Base-by-base conservation (phyloP, 2,113 vertebrate species). In the Mesocricetus auratus region DNA sequence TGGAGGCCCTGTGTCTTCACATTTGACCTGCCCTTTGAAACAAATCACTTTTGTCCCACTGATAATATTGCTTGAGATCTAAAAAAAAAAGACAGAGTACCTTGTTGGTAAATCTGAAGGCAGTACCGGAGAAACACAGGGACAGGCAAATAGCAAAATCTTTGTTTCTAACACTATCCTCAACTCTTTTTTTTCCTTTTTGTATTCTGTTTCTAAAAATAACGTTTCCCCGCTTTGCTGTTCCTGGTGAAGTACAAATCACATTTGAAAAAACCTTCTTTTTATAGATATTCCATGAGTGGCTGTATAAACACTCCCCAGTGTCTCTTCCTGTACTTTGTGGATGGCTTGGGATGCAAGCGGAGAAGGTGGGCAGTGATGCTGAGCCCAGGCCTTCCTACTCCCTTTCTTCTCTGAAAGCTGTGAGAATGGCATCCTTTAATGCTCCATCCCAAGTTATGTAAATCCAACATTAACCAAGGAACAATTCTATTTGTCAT, bases 131-230 rank as follows among this genome's bases (percentile, higher is more conserved):
- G 78, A 56, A 69, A 64, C 68, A 56, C 0, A 21, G 47, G 36
- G 26, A 6, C 45, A 17, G 62, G 62, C 22, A 86, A 91, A 94
- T 62, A 92, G 47, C 81, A 81, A 86, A 3, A 56, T 85, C 77
- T 83, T 86, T 58, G 42, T 92, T 90, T 90, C 85, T 5, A 47
- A 36, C n/a, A 2, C 22, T 19, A 31, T 3, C 7, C 24, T 77
- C 64, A 3, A 22, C 36, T 24, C n/a, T 73, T 73, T 73, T 19
- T 47, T 93, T 89, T 77, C 89, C 90, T 58, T 64, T 29, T 86
- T 96, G 33, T 81, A 69, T 95, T 95, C 81, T 50, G 64, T 91
- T 96, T 89, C 92, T 42, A 82, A 96, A 97, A 96, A 95, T 97
- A 95, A 86, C 39, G 29, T 92, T 95, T 95, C 89, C 71, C 60